Evolutionary conservation across 2,797 vertebrate genomes (phyloP).

Genomic region (Cynopterus sphinx): DNA sequence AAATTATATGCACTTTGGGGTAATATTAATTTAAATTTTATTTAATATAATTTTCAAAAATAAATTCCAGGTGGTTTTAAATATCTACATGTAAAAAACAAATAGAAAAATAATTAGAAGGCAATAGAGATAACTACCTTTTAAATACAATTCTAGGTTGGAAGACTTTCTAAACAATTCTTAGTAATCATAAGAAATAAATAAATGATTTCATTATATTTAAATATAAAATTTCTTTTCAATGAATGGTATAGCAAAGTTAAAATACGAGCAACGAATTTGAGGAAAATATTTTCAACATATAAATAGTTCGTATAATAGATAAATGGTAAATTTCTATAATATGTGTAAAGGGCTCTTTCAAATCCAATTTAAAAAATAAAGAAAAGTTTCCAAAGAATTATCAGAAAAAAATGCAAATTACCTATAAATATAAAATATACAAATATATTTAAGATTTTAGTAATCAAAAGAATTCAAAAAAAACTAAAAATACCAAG

Average conservation of each 20-base stretch:
- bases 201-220: neutral
- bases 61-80: neutral
- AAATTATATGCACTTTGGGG: neutral
- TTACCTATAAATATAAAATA: neutral
- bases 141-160: neutral
- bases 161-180: neutral
- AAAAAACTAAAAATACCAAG: neutral
- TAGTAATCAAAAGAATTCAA: conserved; percentile 10
- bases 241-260: neutral
- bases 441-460: neutral
- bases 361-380: neutral
- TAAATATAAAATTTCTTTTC: neutral
- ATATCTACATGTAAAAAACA: neutral
- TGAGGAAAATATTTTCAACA: neutral
- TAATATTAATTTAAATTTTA: neutral
- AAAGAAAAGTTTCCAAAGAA: neutral
- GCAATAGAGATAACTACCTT: neutral
- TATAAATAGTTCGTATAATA: neutral
- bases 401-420: neutral
- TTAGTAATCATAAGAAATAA: neutral
- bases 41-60: neutral
- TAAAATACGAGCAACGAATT: neutral
- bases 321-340: neutral
- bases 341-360: neutral
- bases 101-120: neutral